A percentile compares a stretch with the other conserved stretches of the same genome.
Evolutionary conservation across 2,888 invertebrate genomes (phyloP).

Genomic region (Clunio marinus): DNA sequence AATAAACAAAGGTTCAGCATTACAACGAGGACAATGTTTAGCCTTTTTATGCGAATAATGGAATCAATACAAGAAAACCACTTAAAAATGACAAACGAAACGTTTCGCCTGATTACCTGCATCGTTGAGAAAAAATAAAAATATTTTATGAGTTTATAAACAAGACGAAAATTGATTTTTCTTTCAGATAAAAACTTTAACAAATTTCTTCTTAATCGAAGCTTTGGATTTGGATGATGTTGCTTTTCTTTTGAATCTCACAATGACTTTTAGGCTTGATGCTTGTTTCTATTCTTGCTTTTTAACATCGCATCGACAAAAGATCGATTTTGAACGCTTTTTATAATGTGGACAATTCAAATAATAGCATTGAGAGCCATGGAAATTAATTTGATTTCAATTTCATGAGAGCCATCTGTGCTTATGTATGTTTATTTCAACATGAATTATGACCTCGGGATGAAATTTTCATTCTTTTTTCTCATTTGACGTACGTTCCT

Average conservation of each 20-base stretch:
- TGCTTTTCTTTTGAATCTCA: background rate
- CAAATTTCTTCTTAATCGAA: background rate
- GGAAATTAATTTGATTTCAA: constrained; percentile 27
- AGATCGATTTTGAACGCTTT: background rate
- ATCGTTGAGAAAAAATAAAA: background rate
- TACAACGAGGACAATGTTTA: constrained; percentile 25
- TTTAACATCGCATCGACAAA: background rate
- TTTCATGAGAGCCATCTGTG: constrained; percentile 14
- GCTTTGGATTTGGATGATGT: background rate
- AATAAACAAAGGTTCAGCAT: constrained; percentile 21
- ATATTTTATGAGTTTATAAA: background rate
- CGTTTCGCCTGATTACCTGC: constrained; percentile 26
- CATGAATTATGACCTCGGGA: constrained; percentile 10
- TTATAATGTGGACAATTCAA: constrained; percentile 11
- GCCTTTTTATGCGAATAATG: constrained; percentile 17
- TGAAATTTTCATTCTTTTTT: background rate
- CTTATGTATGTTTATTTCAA: constrained; percentile 3
- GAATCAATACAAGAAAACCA: constrained; percentile 27
- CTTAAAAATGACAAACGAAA: constrained; percentile 23
- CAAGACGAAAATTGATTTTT: background rate
- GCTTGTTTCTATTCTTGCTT: constrained; percentile 21
- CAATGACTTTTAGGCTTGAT: constrained; percentile 30
- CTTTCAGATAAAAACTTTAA: background rate
- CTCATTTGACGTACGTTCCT: background rate
- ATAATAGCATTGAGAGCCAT: background rate